Evolutionary conservation across 2,888 invertebrate species (phyloP).

Genomic region (Drosophila anomalata): DNA sequence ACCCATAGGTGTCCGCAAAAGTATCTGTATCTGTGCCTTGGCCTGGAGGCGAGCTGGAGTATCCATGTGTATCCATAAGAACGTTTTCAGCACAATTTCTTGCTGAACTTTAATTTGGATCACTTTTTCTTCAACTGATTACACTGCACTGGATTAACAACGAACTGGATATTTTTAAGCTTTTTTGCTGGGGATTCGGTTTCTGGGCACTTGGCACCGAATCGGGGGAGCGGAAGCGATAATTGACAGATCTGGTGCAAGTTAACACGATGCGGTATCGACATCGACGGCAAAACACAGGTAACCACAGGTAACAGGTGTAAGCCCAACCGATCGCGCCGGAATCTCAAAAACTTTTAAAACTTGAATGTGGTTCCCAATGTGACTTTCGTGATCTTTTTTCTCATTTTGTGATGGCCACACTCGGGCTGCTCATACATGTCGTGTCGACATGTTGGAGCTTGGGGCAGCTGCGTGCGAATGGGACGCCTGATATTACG

Average conservation of each 20-base stretch:
- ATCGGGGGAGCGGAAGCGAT: constrained; percentile 52
- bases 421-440: too few relatives aligned
- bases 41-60: constrained; percentile 9
- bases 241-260: constrained; percentile 76
- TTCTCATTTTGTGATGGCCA: too few relatives aligned
- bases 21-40: constrained; percentile 44
- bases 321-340: constrained; percentile 80
- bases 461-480: too few relatives aligned
- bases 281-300: constrained; percentile 28
- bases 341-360: constrained; percentile 33
- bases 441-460: too few relatives aligned
- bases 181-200: constrained; percentile 2
- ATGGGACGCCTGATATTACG: too few relatives aligned
- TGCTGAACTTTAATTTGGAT: background rate
- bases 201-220: constrained; percentile 35
- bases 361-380: background rate
- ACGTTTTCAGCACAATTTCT: constrained; percentile 21
- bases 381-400: background rate
- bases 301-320: constrained; percentile 72
- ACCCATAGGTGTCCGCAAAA: constrained; percentile 21
- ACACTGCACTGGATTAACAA: constrained; percentile 28
- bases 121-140: constrained; percentile 6
- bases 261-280: constrained; percentile 56
- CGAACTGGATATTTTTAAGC: background rate
- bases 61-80: constrained; percentile 24